These are phyloP conservation scores for Hypselothyrea guttata DNA, from an alignment of 2,888 invertebrate species.

Conservation along the genomic window DNA sequence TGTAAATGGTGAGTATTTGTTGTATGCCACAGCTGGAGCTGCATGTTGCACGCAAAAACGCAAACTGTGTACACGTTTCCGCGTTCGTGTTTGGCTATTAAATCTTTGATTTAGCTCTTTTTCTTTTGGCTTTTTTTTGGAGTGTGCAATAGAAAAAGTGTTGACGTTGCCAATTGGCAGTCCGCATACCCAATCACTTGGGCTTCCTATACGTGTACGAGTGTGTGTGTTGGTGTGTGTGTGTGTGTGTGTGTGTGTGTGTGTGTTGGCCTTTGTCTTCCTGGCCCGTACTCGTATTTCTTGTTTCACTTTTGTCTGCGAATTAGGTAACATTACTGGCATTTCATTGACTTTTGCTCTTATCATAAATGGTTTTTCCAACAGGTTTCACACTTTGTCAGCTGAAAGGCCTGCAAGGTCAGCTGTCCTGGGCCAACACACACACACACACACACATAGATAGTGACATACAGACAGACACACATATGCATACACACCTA, in stretches of 20 bases:
- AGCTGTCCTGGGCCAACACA: conserved; percentile 37
- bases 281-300: conserved; percentile 63
- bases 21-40: conserved; percentile 1
- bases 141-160: conserved; percentile 59
- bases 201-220: conserved; percentile 34
- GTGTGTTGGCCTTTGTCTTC: conserved; percentile 43
- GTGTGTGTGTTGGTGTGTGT: conserved; percentile 2
- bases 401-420: conserved; percentile 49
- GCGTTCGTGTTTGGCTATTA: conserved; percentile 44
- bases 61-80: conserved; percentile 26
- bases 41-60: conserved; percentile 29
- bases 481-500: neutral
- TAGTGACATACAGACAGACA: neutral
- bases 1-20: conserved; percentile 53
- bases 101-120: conserved; percentile 13
- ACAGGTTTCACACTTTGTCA: conserved; percentile 50
- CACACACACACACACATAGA: conserved; percentile 4
- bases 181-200: conserved; percentile 19
- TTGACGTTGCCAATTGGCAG: conserved; percentile 59
- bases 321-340: conserved; percentile 71
- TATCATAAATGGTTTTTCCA: conserved; percentile 58
- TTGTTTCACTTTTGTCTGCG: conserved; percentile 51
- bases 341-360: conserved; percentile 71
- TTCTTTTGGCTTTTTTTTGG: conserved; percentile 40
- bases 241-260: conserved; percentile 11